A percentile compares a stretch with the other conserved stretches of the same genome.
These are phyloP conservation scores for Phengaris alcon DNA, from an alignment of 2,888 invertebrate genomes.

Conservation along the genomic window DNA sequence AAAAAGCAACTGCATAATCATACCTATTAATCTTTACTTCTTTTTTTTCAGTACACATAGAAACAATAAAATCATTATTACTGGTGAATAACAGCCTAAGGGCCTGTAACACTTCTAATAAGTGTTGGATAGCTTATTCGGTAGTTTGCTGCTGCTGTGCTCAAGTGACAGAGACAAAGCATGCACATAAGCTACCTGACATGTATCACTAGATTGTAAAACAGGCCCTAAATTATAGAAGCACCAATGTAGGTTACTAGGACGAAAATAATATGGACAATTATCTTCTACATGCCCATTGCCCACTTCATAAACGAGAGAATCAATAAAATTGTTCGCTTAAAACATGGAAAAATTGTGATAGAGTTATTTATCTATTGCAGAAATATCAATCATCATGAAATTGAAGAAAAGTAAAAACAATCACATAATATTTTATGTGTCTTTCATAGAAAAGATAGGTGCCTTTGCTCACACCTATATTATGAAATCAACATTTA, in stretches of 20 bases:
- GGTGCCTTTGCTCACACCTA: neutral
- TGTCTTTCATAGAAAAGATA: neutral
- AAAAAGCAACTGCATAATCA: too few relatives aligned
- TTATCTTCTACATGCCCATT: neutral
- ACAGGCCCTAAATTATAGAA: neutral
- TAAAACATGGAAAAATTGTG: neutral
- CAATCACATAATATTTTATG: neutral
- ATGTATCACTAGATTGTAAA: too few relatives aligned
- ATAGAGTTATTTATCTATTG: neutral
- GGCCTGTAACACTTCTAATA: too few relatives aligned
- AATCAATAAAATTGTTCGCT: neutral
- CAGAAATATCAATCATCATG: too few relatives aligned
- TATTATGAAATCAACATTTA: constrained; percentile 19
- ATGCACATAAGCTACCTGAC: too few relatives aligned
- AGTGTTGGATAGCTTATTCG: too few relatives aligned
- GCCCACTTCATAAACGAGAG: neutral
- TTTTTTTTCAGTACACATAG: neutral
- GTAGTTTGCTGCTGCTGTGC: too few relatives aligned
- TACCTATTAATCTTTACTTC: neutral
- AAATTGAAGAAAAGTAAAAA: too few relatives aligned
- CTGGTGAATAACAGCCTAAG: neutral
- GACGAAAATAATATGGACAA: neutral
- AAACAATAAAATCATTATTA: neutral
- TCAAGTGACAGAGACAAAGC: too few relatives aligned
- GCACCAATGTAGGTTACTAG: constrained; percentile 8